Base-by-base conservation (phyloP, 2,797 vertebrate genomes). In the Argya squamiceps region DNA sequence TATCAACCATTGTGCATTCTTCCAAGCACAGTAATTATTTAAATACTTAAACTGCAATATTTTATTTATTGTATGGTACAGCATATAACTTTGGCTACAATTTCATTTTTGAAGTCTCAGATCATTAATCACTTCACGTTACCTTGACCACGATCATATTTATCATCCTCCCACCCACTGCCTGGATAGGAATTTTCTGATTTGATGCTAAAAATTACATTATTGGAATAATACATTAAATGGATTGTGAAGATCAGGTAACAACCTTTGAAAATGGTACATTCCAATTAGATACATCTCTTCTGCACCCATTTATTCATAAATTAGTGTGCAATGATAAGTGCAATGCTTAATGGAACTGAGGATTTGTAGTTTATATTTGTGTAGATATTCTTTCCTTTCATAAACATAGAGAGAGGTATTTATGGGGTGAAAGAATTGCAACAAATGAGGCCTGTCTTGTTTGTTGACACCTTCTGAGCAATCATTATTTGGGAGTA, bases 1-100 rank as follows among this genome's bases (percentile, higher is more conserved):
- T 96, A 92, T 85, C 32, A 78, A 92, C 60, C 4, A 21, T 22
- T 70, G 20, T 39, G 17, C 62, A 67, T 88, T 93, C 75, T 89
- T 91, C 90, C 76, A 96, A 96, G 89, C 63, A 63, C 50, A 87
- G 49, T 78, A 97, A 96, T 97, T 96, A 86, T 92, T 93, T 78
- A 89, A 87, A 87, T 82, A 91, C 29, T 94, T 93, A 95, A 97
- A 92, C 50, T 69, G 46, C 67, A 96, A 80, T 76, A 23, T 71
- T 92, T 92, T 92, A 71, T 85, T 84, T 84, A 80, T 94, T 95
- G 88, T 84, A 81, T 76, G 69, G 55, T 49, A 46, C 17, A 67
- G 5, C 20, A 50, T 19, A 36, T 8, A 41, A 46, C 59, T 93
- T 82, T 82, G 70, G 36, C 18, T 78, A 67, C n/a, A 75, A 46